Conservation (phyloP, 2,888 invertebrate genomes). For the Eurois occulta region DNA sequence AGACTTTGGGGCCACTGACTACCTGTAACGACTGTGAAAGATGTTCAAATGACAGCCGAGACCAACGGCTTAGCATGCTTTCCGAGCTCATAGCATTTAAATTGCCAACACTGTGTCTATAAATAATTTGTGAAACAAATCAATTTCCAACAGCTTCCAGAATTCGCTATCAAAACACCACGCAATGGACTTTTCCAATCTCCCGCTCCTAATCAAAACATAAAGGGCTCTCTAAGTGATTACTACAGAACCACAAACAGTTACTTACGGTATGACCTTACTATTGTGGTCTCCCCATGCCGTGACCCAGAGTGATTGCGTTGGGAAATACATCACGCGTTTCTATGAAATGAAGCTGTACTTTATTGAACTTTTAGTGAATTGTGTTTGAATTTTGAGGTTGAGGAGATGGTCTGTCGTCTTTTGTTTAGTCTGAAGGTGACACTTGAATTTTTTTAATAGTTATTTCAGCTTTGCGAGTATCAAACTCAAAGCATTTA, state of each 20-base stretch:
- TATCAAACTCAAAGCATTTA: background rate
- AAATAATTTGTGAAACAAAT: background rate
- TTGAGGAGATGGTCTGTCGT: background rate
- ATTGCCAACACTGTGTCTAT: background rate
- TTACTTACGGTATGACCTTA: conserved; percentile 48
- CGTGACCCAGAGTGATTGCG: conserved; percentile 50
- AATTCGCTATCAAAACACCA: background rate
- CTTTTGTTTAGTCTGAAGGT: background rate
- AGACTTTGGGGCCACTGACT: no score
- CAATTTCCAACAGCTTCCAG: background rate
- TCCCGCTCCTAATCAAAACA: conserved; percentile 30
- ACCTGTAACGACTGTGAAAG: no score
- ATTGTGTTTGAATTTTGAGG: background rate
- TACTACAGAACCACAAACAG: conserved; percentile 48
- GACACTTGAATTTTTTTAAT: background rate
- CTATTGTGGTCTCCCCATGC: conserved; percentile 29
- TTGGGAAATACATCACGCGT: conserved; percentile 49
- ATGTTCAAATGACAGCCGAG: no score
- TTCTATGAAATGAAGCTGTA: conserved; percentile 18
- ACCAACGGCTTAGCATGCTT: no score
- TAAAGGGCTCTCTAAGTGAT: conserved; percentile 9
- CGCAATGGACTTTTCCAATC: conserved; percentile 32
- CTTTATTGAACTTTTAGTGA: background rate
- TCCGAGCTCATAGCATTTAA: background rate
- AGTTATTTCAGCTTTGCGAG: background rate